These are phyloP conservation scores for Chamaea fasciata DNA, from an alignment of 2,113 vertebrate genomes.

Conservation along the genomic window DNA sequence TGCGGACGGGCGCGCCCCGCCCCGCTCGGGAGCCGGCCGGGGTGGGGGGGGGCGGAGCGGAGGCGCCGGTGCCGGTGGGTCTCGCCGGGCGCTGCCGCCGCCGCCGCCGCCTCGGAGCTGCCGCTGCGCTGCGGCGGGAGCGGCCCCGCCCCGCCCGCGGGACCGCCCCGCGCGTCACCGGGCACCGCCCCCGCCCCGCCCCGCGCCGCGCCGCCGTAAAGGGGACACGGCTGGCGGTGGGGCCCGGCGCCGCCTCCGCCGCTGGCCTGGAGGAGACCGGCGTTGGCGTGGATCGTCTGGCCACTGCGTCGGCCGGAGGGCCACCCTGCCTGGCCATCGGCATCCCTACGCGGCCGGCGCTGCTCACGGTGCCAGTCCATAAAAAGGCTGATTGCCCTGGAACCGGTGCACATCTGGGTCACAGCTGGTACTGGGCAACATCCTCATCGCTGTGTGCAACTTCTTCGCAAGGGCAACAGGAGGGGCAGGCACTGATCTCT, in stretches of 20 bases:
- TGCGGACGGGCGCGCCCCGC: too few relatives aligned
- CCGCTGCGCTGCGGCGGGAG: too few relatives aligned
- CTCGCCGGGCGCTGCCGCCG: too few relatives aligned
- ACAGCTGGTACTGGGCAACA: background rate
- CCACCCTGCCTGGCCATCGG: background rate
- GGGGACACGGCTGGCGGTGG: background rate
- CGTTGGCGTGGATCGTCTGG: rapidly evolving
- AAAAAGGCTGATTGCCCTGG: rapidly evolving
- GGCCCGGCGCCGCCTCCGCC: rapidly evolving
- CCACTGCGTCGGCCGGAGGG: rapidly evolving
- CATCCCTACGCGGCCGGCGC: rapidly evolving
- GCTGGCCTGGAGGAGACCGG: rapidly evolving
- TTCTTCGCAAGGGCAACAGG: background rate
- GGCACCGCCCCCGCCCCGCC: too few relatives aligned
- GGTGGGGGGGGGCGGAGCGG: too few relatives aligned
- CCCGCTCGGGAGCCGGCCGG: too few relatives aligned
- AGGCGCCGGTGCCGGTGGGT: too few relatives aligned
- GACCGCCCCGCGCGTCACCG: background rate
- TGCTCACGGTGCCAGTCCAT: rapidly evolving
- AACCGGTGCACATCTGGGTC: background rate
- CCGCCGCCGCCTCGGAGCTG: too few relatives aligned
- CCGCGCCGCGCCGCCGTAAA: background rate
- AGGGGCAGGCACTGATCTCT: background rate
- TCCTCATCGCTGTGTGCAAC: background rate
- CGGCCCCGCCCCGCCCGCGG: background rate